Percentiles rank a stretch among this genome's conserved stretches.
Evolutionary conservation across 2,888 invertebrate species (phyloP).

Genomic region (Octodonta nipae): DNA sequence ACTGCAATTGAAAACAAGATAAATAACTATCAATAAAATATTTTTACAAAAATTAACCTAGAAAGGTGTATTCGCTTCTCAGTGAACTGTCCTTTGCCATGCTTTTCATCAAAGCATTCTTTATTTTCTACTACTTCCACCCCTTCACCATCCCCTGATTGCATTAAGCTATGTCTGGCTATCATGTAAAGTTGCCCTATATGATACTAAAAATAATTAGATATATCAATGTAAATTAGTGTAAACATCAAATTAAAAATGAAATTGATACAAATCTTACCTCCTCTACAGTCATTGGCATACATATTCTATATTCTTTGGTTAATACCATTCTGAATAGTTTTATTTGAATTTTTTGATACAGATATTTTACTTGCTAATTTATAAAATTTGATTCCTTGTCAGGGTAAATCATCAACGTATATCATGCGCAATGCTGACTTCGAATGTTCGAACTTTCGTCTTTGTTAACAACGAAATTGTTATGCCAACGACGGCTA

Average conservation of each 20-base stretch:
- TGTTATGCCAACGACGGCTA: no score
- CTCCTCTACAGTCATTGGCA: constrained; percentile 86
- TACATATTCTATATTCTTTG: constrained; percentile 82
- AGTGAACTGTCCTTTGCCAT: constrained; percentile 77
- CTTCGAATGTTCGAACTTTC: no score
- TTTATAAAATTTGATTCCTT: no score
- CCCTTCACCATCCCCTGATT: constrained; percentile 79
- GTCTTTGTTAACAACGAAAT: no score
- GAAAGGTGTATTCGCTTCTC: constrained; percentile 84
- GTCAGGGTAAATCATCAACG: no score
- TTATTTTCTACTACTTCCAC: constrained; percentile 81
- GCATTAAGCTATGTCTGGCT: constrained; percentile 82
- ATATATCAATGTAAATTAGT: no score
- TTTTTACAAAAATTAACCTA: constrained; percentile 46
- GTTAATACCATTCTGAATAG: constrained; percentile 72
- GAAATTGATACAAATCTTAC: constrained; percentile 38
- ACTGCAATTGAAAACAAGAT: constrained; percentile 44
- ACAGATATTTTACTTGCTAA: no score
- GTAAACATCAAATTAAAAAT: background rate
- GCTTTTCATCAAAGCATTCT: constrained; percentile 60
- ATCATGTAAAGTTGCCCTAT: constrained; percentile 92
- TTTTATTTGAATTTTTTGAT: no score
- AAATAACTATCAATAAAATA: background rate
- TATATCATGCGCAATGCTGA: no score
- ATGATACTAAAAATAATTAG: constrained; percentile 53